Percentiles rank a stretch among this genome's conserved stretches.
phyloP scores from a whole-genome alignment of 2,888 invertebrate genomes.

The Cosmorhoe ocellata region DNA sequence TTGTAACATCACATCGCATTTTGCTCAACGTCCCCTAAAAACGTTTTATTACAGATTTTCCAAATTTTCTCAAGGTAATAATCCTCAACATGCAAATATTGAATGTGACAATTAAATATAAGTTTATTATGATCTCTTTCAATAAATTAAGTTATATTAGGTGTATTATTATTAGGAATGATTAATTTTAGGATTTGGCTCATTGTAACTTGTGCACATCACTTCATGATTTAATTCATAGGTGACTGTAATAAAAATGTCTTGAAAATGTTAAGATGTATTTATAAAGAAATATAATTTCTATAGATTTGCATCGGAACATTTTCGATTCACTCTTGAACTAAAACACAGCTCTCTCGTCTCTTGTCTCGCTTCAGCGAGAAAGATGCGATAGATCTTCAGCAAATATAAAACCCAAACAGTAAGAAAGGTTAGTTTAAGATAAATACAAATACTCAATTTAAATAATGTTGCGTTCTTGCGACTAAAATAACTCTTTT shows the following conservation, averaged over 20 bases:
- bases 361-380: constrained; percentile 42
- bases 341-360: constrained; percentile 37
- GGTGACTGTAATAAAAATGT: constrained; percentile 54
- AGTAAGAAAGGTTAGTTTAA: constrained; percentile 47
- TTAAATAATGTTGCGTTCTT: constrained; percentile 50
- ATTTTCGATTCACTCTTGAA: constrained; percentile 54
- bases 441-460: constrained; percentile 79
- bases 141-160: constrained; percentile 70
- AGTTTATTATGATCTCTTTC: constrained; percentile 82
- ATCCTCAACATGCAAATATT: constrained; percentile 47
- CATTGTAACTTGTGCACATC: constrained; percentile 33
- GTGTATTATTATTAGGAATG: constrained; percentile 42
- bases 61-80: constrained; percentile 13
- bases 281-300: constrained; percentile 65
- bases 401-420: constrained; percentile 15
- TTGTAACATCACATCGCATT: constrained; percentile 60
- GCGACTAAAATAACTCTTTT: constrained; percentile 45
- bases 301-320: constrained; percentile 42
- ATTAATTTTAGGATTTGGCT: constrained; percentile 31
- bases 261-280: constrained; percentile 48
- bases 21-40: constrained; percentile 45
- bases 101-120: constrained; percentile 75
- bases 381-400: constrained; percentile 40
- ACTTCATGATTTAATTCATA: constrained; percentile 33
- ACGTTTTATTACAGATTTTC: constrained; percentile 20